Evolutionary conservation across 2,888 invertebrate species (phyloP).

Genomic region (Liodrosophila aerea): DNA sequence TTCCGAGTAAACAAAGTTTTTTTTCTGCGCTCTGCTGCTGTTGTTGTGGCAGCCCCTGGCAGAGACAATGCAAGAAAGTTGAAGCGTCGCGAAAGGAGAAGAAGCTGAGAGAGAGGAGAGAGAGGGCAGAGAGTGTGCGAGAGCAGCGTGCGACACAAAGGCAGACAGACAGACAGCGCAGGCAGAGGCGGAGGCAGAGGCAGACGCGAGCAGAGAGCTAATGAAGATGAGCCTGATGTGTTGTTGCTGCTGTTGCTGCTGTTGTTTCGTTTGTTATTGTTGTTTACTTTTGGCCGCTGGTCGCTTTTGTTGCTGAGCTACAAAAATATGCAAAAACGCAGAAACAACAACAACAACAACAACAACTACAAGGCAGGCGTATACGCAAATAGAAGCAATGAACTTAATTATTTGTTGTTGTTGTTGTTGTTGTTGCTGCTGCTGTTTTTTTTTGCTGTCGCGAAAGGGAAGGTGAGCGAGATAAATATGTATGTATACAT

Average conservation of each 20-base stretch:
- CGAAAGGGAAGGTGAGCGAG: conserved; percentile 40
- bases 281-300: conserved; percentile 59
- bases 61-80: conserved; percentile 76
- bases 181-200: conserved; percentile 19
- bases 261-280: conserved; percentile 47
- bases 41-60: conserved; percentile 54
- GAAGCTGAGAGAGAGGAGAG: background rate
- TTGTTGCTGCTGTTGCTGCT: conserved; percentile 46
- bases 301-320: conserved; percentile 70
- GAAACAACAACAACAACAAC: conserved; percentile 22
- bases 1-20: conserved; percentile 75
- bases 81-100: conserved; percentile 32
- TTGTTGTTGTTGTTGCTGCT: too few relatives aligned
- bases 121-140: background rate
- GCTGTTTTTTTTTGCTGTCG: too few relatives aligned
- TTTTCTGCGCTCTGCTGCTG: conserved; percentile 5
- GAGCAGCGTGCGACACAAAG: conserved; percentile 1
- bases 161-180: background rate
- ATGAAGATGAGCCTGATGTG: conserved; percentile 76
- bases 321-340: conserved; percentile 55
- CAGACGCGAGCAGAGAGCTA: conserved; percentile 65
- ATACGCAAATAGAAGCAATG: conserved; percentile 78
- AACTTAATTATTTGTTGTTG: conserved; percentile 78
- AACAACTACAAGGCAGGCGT: conserved; percentile 62
- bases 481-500: conserved; percentile 5